Conservation (phyloP, 2,888 invertebrate genomes). For the Ariolimax columbianus region DNA sequence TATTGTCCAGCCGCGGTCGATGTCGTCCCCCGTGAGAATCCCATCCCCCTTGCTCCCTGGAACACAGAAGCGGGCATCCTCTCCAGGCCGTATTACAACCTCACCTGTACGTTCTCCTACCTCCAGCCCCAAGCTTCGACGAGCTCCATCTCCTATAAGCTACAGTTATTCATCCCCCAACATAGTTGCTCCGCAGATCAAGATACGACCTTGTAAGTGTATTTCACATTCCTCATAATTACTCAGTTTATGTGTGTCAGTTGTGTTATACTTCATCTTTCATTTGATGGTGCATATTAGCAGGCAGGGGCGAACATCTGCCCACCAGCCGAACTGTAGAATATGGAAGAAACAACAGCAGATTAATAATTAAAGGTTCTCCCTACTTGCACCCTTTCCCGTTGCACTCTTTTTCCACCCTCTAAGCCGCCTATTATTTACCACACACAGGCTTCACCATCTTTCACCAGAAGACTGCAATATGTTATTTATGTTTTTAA, state of each 20-base stretch:
- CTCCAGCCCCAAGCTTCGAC: conserved; percentile 73
- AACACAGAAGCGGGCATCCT: conserved; percentile 58
- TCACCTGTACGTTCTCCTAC: conserved; percentile 67
- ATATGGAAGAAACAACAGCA: no score
- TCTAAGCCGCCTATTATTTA: no score
- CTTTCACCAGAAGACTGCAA: no score
- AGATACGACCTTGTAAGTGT: conserved; percentile 71
- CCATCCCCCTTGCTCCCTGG: conserved; percentile 64
- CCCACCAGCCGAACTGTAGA: no score
- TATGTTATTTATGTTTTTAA: no score
- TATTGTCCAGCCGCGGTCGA: conserved; percentile 61
- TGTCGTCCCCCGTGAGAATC: conserved; percentile 67
- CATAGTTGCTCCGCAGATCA: conserved; percentile 73
- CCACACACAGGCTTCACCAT: no score
- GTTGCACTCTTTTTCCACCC: no score
- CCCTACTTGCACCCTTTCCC: no score
- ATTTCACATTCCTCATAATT: background rate
- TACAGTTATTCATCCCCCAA: conserved; percentile 78
- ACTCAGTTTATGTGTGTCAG: background rate
- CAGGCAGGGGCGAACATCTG: no score
- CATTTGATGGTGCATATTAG: no score
- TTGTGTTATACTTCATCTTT: no score
- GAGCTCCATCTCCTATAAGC: conserved; percentile 76
- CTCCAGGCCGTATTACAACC: conserved; percentile 58
- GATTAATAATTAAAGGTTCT: no score